phyloP scores from a whole-genome alignment of 2,113 vertebrate genomes.

The Osmerus mordax region DNA sequence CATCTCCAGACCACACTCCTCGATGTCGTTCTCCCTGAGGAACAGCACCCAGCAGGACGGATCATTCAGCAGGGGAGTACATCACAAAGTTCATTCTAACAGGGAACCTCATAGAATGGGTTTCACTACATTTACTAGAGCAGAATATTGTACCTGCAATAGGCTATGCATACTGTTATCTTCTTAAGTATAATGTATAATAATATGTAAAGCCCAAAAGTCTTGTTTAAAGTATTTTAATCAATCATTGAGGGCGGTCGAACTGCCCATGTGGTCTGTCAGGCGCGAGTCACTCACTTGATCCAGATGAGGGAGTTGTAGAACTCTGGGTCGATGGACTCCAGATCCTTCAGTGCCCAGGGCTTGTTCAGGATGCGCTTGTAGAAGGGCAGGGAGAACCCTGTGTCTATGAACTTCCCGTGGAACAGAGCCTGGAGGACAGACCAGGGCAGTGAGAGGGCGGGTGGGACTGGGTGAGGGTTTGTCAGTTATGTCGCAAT shows the following conservation, averaged over 20 bases:
- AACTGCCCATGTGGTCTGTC: too few species aligned
- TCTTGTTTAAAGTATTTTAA: too few species aligned
- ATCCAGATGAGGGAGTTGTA: conserved; percentile 99
- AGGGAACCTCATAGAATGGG: too few species aligned
- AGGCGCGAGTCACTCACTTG: conserved; percentile 76
- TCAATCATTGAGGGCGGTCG: too few species aligned
- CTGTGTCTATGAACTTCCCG: conserved; percentile 97
- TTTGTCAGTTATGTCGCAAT: background rate
- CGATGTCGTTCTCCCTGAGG: conserved; percentile 87
- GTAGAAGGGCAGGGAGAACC: conserved; percentile 97
- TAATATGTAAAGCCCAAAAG: too few species aligned
- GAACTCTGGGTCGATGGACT: conserved; percentile 97
- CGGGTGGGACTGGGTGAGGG: background rate
- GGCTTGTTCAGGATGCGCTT: conserved; percentile 96
- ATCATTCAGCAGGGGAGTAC: background rate
- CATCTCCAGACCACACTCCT: conserved; percentile 97
- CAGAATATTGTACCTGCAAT: too few species aligned
- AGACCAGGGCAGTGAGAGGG: background rate
- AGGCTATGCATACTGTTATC: too few species aligned
- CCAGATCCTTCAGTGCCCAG: conserved; percentile 91
- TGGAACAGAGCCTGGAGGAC: conserved; percentile 88
- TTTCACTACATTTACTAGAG: too few species aligned
- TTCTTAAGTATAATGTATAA: too few species aligned
- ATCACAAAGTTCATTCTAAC: too few species aligned
- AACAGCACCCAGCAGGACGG: background rate